Percentiles rank a stretch among this genome's conserved stretches.
Conservation (phyloP, 2,797 vertebrate species). For the Lycodopsis pacificus region DNA sequence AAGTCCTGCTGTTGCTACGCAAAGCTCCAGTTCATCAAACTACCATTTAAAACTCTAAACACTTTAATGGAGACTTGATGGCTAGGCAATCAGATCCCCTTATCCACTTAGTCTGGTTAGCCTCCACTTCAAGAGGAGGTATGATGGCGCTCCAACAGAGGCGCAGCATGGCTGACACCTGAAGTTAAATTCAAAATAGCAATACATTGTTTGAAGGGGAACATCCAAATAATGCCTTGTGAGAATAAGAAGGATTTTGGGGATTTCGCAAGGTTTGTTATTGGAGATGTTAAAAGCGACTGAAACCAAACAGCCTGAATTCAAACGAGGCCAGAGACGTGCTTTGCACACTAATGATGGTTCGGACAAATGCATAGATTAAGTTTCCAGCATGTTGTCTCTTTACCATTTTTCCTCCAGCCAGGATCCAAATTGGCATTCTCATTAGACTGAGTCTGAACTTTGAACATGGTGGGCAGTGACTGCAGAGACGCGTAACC, state of each 20-base stretch:
- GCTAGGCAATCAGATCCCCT: slow-evolving; percentile 70
- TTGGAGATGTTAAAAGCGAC: slow-evolving; percentile 48
- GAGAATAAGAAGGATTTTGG: slow-evolving; percentile 41
- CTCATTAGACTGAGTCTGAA: slow-evolving; percentile 56
- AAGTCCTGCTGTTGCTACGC: slow-evolving; percentile 21
- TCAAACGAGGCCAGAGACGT: slow-evolving; percentile 35
- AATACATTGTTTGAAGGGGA: slow-evolving; percentile 42
- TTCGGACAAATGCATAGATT: slow-evolving; percentile 37
- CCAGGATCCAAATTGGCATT: slow-evolving; percentile 60
- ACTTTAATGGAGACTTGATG: slow-evolving; percentile 65
- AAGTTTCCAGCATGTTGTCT: slow-evolving; percentile 40
- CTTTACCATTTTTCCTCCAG: slow-evolving; percentile 43
- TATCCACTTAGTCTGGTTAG: slow-evolving; percentile 72
- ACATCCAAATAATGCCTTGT: slow-evolving; percentile 46
- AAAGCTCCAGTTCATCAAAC: slow-evolving; percentile 44
- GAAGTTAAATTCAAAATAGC: slow-evolving; percentile 58
- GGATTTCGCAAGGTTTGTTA: slow-evolving; percentile 53
- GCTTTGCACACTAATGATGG: slow-evolving; percentile 63
- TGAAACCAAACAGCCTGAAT: slow-evolving; percentile 31
- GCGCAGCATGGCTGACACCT: slow-evolving; percentile 22
- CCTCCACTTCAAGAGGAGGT: slow-evolving; percentile 55
- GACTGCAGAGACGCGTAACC: slow-evolving; percentile 30
- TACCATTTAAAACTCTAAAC: slow-evolving; percentile 51
- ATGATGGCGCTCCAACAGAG: slow-evolving; percentile 36
- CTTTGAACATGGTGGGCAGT: slow-evolving; percentile 46